Evolutionary conservation across 2,888 invertebrate species (phyloP).

Genomic region (Pseudoips prasinana): DNA sequence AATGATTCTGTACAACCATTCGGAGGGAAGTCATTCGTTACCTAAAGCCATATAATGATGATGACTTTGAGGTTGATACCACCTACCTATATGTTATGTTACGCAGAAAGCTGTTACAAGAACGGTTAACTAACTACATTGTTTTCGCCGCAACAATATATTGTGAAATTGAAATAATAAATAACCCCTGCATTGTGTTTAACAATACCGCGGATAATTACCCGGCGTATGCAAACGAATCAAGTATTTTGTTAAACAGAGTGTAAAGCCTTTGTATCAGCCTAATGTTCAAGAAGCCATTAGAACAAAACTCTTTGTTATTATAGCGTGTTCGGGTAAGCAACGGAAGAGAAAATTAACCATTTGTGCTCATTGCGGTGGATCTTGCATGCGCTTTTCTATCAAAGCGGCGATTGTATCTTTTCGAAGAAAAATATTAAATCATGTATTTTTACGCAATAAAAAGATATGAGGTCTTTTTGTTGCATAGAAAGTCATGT

Average conservation of each 20-base stretch:
- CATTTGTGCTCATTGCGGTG: conserved; percentile 17
- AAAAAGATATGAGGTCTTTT: too few relatives aligned
- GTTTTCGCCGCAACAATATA: conserved; percentile 45
- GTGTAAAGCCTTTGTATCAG: conserved; percentile 60
- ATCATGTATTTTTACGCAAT: conserved; percentile 25
- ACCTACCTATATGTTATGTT: too few relatives aligned
- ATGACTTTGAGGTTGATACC: too few relatives aligned
- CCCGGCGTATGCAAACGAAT: conserved; percentile 53
- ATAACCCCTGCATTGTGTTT: conserved; percentile 48
- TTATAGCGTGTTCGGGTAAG: conserved; percentile 12
- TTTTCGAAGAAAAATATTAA: conserved; percentile 19
- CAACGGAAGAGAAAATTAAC: conserved; percentile 20
- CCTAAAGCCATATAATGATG: too few relatives aligned
- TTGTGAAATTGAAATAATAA: conserved; percentile 59
- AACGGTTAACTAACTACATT: conserved; percentile 29
- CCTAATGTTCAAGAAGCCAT: conserved; percentile 37
- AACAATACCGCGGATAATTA: conserved; percentile 63
- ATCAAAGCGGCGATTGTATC: conserved; percentile 23
- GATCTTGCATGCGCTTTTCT: conserved; percentile 16
- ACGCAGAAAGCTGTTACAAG: too few relatives aligned
- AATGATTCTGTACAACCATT: too few relatives aligned
- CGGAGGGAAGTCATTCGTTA: too few relatives aligned
- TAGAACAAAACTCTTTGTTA: conserved; percentile 23
- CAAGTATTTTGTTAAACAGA: conserved; percentile 69
- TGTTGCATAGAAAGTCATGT: too few relatives aligned